These are phyloP conservation scores for Nicator chloris DNA, from an alignment of 2,113 vertebrate species.

Conservation along the genomic window DNA sequence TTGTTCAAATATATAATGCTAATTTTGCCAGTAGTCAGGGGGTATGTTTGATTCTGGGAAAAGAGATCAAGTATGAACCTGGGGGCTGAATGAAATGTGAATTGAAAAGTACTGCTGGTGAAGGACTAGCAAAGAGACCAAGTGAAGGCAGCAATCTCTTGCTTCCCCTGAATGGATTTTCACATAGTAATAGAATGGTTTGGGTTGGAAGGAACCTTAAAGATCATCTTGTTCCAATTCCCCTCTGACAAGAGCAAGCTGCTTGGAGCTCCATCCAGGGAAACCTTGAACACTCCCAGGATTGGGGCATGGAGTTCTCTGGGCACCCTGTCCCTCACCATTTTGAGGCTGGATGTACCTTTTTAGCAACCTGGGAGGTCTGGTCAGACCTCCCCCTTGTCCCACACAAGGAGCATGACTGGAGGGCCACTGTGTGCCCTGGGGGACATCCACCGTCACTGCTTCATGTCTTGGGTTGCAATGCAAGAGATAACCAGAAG, in stretches of 20 bases:
- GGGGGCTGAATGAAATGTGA: not conserved
- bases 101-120: not conserved
- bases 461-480: too few species aligned
- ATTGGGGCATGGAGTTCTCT: not conserved
- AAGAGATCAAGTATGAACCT: not conserved
- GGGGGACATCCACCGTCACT: accelerated
- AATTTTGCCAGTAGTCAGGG: not conserved
- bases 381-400: not conserved
- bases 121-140: accelerated
- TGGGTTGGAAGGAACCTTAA: not conserved
- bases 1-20: not conserved
- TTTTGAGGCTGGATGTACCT: not conserved
- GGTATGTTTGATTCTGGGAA: not conserved
- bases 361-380: not conserved
- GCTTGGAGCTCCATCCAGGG: not conserved
- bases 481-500: too few species aligned
- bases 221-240: not conserved
- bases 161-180: not conserved
- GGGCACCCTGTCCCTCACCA: too few species aligned
- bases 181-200: not conserved
- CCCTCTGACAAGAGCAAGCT: not conserved
- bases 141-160: not conserved
- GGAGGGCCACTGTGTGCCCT: not conserved
- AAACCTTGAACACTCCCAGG: not conserved
- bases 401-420: accelerated